Evolutionary conservation across 2,888 invertebrate species (phyloP).

Genomic region (Tetranychus piercei): DNA sequence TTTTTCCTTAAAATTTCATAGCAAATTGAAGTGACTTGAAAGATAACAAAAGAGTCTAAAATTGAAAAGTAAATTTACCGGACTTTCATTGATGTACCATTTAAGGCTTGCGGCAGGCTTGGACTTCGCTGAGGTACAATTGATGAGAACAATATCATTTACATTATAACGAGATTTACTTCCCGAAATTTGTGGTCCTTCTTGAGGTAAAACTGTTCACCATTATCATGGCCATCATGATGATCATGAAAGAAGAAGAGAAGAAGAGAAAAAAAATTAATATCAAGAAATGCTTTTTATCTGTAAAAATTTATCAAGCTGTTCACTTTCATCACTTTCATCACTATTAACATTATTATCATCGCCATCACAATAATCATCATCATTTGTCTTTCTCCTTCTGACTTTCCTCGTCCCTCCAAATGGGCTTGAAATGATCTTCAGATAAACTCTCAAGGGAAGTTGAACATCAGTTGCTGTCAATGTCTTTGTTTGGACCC

Average conservation of each 20-base stretch:
- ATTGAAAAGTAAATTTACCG: conserved; percentile 38
- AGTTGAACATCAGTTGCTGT: neutral
- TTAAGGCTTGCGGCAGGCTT: conserved; percentile 51
- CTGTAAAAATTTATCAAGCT: neutral
- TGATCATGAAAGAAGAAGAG: neutral
- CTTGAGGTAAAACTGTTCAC: conserved; percentile 36
- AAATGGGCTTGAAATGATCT: neutral
- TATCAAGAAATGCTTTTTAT: neutral
- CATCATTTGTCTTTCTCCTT: neutral
- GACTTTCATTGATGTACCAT: conserved; percentile 42
- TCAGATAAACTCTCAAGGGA: neutral
- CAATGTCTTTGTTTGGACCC: neutral
- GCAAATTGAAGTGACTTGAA: neutral
- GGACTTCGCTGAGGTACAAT: conserved; percentile 53
- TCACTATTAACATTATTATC: neutral
- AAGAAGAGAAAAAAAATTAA: neutral
- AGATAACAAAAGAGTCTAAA: neutral
- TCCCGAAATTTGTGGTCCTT: conserved; percentile 54
- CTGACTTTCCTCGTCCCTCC: neutral
- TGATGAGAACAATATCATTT: conserved; percentile 49
- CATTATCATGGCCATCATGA: neutral
- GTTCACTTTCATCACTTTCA: neutral
- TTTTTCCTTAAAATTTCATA: too few relatives aligned
- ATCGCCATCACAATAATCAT: neutral
- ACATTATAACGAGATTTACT: conserved; percentile 47